Percentiles rank a stretch among this genome's conserved stretches.
Evolutionary conservation across 2,113 vertebrate species (phyloP).

Genomic region (Astatoreochromis straeleni): DNA sequence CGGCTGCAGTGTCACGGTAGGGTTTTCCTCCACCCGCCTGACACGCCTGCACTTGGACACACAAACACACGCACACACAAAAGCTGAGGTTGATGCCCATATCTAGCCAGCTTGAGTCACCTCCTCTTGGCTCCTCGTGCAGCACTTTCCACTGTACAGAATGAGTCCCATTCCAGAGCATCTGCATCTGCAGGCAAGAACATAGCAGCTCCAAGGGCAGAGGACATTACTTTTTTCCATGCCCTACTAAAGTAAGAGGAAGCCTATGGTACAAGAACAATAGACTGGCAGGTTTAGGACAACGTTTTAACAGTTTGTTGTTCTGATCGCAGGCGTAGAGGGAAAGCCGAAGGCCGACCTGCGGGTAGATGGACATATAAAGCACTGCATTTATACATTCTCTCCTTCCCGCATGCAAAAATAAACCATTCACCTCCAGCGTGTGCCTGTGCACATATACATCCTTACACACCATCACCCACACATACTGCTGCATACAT

Average conservation of each 20-base stretch:
- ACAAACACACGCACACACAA: neutral
- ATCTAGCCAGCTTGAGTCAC: conserved; percentile 33
- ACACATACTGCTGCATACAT: conserved; percentile 14
- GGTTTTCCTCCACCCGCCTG: conserved; percentile 48
- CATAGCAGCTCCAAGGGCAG: conserved; percentile 15
- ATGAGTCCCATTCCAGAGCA: conserved; percentile 30
- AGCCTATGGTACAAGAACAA: conserved; percentile 45
- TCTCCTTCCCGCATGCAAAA: neutral
- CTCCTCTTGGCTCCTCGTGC: conserved; percentile 40
- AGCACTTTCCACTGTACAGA: conserved; percentile 55
- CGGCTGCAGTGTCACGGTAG: conserved; percentile 40
- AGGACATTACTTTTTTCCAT: conserved; percentile 45
- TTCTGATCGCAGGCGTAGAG: neutral
- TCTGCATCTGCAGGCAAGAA: conserved; percentile 38
- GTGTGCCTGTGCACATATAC: neutral
- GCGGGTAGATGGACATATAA: neutral
- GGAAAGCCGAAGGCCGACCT: neutral
- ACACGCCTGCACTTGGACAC: conserved; percentile 9
- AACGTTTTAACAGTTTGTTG: conserved; percentile 10
- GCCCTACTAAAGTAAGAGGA: conserved; percentile 39
- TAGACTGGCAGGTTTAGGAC: conserved; percentile 17
- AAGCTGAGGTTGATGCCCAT: neutral
- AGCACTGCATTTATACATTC: neutral
- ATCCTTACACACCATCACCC: neutral
- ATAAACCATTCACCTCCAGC: neutral